Percentiles rank a stretch among this genome's conserved stretches.
Evolutionary conservation across 2,797 vertebrate species (phyloP).

Genomic region (Pampus argenteus): DNA sequence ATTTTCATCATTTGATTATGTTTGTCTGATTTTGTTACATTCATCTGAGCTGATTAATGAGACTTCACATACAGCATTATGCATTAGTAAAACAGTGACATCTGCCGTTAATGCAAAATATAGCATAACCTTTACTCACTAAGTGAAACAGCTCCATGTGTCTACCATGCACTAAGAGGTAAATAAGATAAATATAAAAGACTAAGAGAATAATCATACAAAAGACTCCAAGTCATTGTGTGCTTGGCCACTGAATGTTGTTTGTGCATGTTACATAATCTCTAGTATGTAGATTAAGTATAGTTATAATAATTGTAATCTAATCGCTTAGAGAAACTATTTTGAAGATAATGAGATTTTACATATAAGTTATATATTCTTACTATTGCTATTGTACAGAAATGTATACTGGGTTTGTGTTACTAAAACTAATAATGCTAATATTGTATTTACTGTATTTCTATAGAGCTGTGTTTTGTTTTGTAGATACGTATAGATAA

Average conservation of each 20-base stretch:
- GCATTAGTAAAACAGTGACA: constrained; percentile 3
- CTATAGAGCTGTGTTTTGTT: constrained; percentile 9
- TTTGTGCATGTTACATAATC: neutral
- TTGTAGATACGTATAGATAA: neutral
- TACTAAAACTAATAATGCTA: too few relatives aligned
- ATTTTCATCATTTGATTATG: constrained; percentile 8
- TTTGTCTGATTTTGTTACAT: constrained; percentile 2
- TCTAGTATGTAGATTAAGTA: neutral
- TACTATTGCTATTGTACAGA: constrained; percentile 62
- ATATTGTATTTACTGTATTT: neutral
- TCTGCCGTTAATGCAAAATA: constrained; percentile 27
- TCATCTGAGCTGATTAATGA: neutral
- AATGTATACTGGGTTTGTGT: too few relatives aligned
- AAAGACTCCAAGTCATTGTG: constrained; percentile 13
- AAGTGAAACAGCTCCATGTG: constrained; percentile 20
- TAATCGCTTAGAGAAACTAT: neutral
- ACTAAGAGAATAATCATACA: constrained; percentile 2
- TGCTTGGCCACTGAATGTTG: constrained; percentile 24
- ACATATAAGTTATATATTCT: constrained; percentile 22
- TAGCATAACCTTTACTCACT: constrained; percentile 9
- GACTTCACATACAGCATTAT: neutral
- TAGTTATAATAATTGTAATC: constrained; percentile 1
- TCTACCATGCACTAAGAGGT: constrained; percentile 20
- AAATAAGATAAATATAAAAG: constrained; percentile 29
- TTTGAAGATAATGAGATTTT: neutral